phyloP scores from a whole-genome alignment of 1,140 invertebrate genomes.

The Meloidogyne hapla region DNA sequence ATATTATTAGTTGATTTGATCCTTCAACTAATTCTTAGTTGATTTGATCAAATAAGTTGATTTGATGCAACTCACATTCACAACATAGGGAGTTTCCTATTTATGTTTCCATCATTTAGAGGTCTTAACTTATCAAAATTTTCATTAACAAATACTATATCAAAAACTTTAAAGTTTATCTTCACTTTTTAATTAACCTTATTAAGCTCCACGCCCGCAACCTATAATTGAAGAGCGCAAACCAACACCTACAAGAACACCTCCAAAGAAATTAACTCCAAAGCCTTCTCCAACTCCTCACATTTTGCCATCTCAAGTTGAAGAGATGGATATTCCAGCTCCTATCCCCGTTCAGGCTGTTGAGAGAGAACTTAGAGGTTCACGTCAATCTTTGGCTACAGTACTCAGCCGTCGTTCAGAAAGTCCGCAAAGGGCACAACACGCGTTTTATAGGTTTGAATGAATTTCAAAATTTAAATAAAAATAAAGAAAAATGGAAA shows the following conservation, averaged over 20 bases:
- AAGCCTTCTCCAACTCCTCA: background rate
- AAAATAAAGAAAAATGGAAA: too few relatives aligned
- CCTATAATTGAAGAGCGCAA: background rate
- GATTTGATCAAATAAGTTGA: too few relatives aligned
- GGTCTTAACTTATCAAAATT: too few relatives aligned
- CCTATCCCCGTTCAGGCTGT: slow-evolving; percentile 51
- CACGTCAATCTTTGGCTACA: slow-evolving; percentile 32
- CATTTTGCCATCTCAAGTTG: slow-evolving; percentile 61
- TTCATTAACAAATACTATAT: too few relatives aligned
- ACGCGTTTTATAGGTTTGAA: slow-evolving; percentile 46
- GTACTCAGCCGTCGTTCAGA: background rate
- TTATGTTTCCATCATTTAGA: too few relatives aligned
- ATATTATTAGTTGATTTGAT: too few relatives aligned
- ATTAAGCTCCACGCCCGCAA: background rate
- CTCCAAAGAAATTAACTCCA: background rate
- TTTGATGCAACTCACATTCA: too few relatives aligned
- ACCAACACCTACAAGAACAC: background rate
- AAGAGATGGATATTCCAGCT: slow-evolving; percentile 50
- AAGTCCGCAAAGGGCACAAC: slow-evolving; percentile 50
- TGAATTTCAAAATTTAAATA: background rate
- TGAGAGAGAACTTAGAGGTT: slow-evolving; percentile 53
- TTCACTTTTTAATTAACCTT: too few relatives aligned
- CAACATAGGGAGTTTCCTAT: too few relatives aligned
- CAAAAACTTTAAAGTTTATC: too few relatives aligned
- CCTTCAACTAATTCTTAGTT: too few relatives aligned